Evolutionary conservation across 2,888 invertebrate genomes (phyloP), one percentile per base, ranked within the genome.

Genomic region (Nymphalis c-album): DNA sequence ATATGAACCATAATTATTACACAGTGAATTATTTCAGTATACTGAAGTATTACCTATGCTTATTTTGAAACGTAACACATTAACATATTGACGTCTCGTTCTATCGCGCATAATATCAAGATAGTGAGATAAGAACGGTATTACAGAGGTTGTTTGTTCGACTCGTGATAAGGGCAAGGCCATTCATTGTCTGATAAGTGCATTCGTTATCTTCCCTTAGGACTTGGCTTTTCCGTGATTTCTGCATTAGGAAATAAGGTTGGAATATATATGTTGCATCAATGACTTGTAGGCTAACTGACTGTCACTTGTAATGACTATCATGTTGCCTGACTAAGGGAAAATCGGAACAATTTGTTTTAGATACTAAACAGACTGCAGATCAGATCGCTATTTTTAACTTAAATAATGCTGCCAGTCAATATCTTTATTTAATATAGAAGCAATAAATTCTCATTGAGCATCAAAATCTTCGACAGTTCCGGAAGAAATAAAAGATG

Each of bases 161-260:
- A 62, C 51, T 17, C 22, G 55, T 69, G 73, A 73, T 73, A 73
- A 73, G 71, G 69, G 68, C 73, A 73, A 73, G 73, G 73, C 67
- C 69, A 63, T 58, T 64, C 51, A 64, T 63, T 51, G 67, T 68
- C 53, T 69, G 71, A 71, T 71, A 71, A 71, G 47, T 67, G 67
- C 72, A 70, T 53, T 63, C 48, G 64, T 68, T 73, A 73, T 73
- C 73, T 73, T 72, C 73, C 72, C 70, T 71, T 71, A 57, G 62
- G 58, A 55, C 64, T 61, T 48, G 60, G 47, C 60, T 73, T 69
- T 73, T 73, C 72, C 73, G 72, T 68, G 69, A 68, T 71, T 73
- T 69, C 65, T 69, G 70, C 64, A 64, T 53, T 57, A 59, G 13
- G 31, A 8, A 47, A 59, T 31, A 67, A 51, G 64, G 64, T 26